Evolutionary conservation across 1,140 invertebrate species (phyloP).

Genomic region (Wiebesia pumilae): DNA sequence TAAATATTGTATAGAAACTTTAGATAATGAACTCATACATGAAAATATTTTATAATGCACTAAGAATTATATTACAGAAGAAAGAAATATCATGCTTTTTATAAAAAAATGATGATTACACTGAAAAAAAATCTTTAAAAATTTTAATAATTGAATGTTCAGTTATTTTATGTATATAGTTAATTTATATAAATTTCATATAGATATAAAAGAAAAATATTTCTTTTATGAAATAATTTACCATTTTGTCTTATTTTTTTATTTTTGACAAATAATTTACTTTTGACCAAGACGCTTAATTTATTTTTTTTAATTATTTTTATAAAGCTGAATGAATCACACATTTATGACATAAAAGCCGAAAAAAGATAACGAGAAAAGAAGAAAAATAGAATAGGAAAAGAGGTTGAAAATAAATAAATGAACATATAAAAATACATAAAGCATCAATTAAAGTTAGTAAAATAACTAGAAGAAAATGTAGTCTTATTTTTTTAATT

Average conservation of each 20-base stretch:
- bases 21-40: no score
- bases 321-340: constrained; percentile 11
- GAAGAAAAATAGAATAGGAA: background rate
- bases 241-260: background rate
- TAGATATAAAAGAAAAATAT: no score
- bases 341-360: background rate
- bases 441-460: background rate
- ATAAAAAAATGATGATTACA: no score
- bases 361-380: background rate
- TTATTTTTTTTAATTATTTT: constrained; percentile 9
- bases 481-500: no score
- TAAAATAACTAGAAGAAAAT: no score
- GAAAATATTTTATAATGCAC: no score
- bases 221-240: background rate
- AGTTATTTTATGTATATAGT: background rate
- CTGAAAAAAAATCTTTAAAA: background rate
- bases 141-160: background rate
- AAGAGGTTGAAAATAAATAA: background rate
- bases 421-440: background rate
- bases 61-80: no score
- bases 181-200: background rate
- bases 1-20: no score
- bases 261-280: background rate
- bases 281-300: background rate
- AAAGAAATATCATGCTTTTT: no score